Evolutionary conservation across 2,888 invertebrate genomes (phyloP).

Genomic region (Nephrotoma appendiculata): DNA sequence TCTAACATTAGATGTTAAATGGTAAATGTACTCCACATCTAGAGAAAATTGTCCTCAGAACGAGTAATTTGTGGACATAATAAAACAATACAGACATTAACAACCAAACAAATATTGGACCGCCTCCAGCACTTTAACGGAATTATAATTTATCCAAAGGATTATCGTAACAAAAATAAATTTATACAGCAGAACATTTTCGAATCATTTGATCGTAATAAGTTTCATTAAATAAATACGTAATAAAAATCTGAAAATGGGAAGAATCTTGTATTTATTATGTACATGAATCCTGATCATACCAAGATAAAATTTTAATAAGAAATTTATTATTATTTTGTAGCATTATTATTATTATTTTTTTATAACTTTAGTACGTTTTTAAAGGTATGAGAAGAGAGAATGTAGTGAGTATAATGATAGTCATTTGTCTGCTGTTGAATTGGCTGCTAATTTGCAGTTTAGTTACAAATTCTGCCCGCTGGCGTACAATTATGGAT

Average conservation of each 20-base stretch:
- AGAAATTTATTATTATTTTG: neutral
- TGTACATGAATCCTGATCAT: neutral
- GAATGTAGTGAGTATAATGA: constrained; percentile 27
- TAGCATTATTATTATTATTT: neutral
- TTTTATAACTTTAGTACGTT: neutral
- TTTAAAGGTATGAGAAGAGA: neutral
- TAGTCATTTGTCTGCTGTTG: constrained; percentile 40
- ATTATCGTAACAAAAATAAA: neutral
- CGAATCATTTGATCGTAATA: neutral
- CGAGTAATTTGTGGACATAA: too few species aligned
- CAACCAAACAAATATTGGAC: neutral
- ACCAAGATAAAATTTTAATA: neutral
- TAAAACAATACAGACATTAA: too few species aligned
- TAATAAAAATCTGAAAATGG: neutral
- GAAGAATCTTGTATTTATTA: neutral
- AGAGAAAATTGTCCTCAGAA: too few species aligned
- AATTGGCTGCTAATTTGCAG: constrained; percentile 48
- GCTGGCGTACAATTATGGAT: constrained; percentile 41
- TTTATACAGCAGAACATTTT: neutral
- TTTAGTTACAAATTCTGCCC: constrained; percentile 48
- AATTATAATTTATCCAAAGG: neutral
- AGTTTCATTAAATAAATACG: neutral
- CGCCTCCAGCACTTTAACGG: neutral
- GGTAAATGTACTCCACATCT: too few species aligned
- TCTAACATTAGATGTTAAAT: too few species aligned